Conservation (phyloP, 2,888 invertebrate genomes). For the Epirrhoe tristata region DNA sequence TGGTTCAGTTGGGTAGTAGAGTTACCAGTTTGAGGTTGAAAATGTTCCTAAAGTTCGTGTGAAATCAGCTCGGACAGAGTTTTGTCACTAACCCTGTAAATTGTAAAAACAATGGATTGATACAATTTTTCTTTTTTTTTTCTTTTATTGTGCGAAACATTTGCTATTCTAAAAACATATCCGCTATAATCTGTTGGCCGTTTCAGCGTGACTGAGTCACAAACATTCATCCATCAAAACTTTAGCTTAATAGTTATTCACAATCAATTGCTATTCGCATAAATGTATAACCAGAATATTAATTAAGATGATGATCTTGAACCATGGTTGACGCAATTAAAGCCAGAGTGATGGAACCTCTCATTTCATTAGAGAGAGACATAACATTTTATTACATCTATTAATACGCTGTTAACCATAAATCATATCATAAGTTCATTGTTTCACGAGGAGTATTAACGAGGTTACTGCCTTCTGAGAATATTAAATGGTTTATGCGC, state of each 20-base stretch:
- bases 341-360: constrained; percentile 1
- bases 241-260: too few relatives aligned
- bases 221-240: too few relatives aligned
- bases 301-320: constrained; percentile 2
- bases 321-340: constrained; percentile 1
- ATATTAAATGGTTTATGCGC: constrained; percentile 33
- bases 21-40: not conserved
- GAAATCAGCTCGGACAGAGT: too few relatives aligned
- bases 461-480: constrained; percentile 31
- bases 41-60: not conserved
- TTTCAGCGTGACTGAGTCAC: too few relatives aligned
- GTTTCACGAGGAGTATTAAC: constrained; percentile 38
- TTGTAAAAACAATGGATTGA: too few relatives aligned
- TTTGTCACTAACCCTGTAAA: too few relatives aligned
- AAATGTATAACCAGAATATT: not conserved
- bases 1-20: not conserved
- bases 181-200: too few relatives aligned
- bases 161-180: too few relatives aligned
- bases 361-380: constrained; percentile 9
- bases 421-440: constrained; percentile 39
- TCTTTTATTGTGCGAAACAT: too few relatives aligned
- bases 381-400: constrained; percentile 30
- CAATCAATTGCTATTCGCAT: not conserved
- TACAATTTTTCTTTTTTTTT: too few relatives aligned
- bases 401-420: constrained; percentile 37